A percentile compares a stretch with the other conserved stretches of the same genome.
Conservation (phyloP, 2,113 vertebrate species). For the Salvelinus alpinus region DNA sequence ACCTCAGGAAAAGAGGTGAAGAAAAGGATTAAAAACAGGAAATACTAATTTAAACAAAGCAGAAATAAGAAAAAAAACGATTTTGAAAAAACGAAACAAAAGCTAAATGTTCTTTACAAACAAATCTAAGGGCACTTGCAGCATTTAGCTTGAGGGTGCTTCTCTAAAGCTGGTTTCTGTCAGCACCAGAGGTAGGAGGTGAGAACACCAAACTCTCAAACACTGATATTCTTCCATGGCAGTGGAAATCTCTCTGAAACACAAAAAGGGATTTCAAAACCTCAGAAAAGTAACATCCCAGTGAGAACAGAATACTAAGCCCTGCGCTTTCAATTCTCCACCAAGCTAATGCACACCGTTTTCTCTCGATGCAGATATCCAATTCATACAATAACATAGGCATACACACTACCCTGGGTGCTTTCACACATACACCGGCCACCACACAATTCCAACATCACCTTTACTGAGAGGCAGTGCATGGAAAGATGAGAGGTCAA, state of each 20-base stretch:
- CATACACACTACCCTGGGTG: not conserved
- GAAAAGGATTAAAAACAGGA: constrained; percentile 10
- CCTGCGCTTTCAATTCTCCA: constrained; percentile 1
- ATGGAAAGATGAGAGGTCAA: not conserved
- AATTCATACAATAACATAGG: not conserved
- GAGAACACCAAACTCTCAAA: not conserved
- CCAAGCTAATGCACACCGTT: not conserved
- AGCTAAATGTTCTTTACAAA: not conserved
- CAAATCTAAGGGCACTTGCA: constrained; percentile 30
- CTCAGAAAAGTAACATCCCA: not conserved
- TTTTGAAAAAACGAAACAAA: no score
- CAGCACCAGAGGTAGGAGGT: constrained; percentile 22
- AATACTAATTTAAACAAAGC: constrained; percentile 10
- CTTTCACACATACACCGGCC: not conserved
- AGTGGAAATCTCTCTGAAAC: not conserved
- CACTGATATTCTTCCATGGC: not conserved
- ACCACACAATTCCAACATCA: not conserved
- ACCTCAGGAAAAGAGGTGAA: constrained; percentile 1
- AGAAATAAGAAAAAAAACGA: not conserved
- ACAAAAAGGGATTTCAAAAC: not conserved
- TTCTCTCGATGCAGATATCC: not conserved
- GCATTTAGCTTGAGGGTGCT: constrained; percentile 12
- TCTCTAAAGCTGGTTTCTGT: constrained; percentile 5
- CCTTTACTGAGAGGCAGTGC: not conserved
- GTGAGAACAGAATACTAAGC: not conserved